Conservation (phyloP, 2,797 vertebrate species). For the Vespertilio murinus region DNA sequence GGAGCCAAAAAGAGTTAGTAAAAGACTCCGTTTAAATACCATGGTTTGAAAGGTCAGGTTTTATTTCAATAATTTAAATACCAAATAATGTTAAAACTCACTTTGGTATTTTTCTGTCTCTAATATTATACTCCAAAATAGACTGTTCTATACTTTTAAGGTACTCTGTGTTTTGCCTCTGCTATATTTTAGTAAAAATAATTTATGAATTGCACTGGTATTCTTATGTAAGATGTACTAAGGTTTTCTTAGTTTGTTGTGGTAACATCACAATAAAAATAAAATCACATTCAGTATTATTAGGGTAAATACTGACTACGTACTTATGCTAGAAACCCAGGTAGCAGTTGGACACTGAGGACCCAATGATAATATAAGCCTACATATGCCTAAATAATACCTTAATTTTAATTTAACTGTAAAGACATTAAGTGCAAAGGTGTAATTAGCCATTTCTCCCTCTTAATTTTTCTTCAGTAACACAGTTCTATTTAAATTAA, state of each 20-base stretch:
- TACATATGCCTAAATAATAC: conserved; percentile 66
- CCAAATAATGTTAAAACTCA: conserved; percentile 26
- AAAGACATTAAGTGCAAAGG: conserved; percentile 76
- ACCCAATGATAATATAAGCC: conserved; percentile 57
- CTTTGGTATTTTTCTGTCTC: not conserved
- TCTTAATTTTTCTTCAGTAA: conserved; percentile 76
- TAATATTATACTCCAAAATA: conserved; percentile 12
- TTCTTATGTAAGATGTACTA: conserved; percentile 31
- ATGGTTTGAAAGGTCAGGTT: not conserved
- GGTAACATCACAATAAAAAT: conserved; percentile 72
- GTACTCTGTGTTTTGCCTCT: not conserved
- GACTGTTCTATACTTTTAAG: not conserved
- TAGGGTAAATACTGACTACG: not conserved
- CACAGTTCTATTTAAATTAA: conserved; percentile 77
- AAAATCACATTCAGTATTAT: conserved; percentile 11
- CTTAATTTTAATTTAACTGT: conserved; percentile 77
- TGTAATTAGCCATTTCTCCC: conserved; percentile 65
- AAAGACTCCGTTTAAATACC: not conserved
- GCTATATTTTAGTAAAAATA: conserved; percentile 14
- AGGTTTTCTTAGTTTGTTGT: conserved; percentile 43
- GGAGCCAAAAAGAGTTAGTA: not conserved
- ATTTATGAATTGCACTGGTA: not conserved
- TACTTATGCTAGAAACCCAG: not conserved
- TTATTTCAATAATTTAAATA: conserved; percentile 48
- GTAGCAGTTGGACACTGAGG: not conserved